Evolutionary conservation across 2,797 vertebrate genomes (phyloP).

Genomic region (Poeciliopsis gracilis): DNA sequence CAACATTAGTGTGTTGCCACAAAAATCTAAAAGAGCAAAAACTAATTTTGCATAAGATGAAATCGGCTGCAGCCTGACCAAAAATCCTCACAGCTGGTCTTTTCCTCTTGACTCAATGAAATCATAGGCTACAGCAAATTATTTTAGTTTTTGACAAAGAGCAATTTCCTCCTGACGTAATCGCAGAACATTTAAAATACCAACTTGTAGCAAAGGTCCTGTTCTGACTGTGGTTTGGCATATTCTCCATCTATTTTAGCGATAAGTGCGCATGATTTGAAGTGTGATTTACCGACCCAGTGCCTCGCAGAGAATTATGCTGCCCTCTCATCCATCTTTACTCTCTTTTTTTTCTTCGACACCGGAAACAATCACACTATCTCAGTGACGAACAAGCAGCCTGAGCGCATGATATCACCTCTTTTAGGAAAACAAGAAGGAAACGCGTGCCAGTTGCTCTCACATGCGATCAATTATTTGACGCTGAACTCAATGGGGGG

Average conservation of each 20-base stretch:
- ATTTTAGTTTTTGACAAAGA: slow-evolving; percentile 52
- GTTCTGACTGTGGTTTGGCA: slow-evolving; percentile 40
- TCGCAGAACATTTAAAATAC: slow-evolving; percentile 45
- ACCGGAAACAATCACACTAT: slow-evolving; percentile 83
- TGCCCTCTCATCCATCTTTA: slow-evolving; percentile 51
- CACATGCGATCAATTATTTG: slow-evolving; percentile 87
- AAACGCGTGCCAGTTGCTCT: slow-evolving; percentile 78
- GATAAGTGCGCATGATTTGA: slow-evolving; percentile 66
- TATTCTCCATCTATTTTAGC: slow-evolving; percentile 6
- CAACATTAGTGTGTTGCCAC: not conserved
- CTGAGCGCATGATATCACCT: slow-evolving; percentile 79
- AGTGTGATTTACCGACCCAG: slow-evolving; percentile 67
- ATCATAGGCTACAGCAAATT: slow-evolving; percentile 16
- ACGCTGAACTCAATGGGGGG: slow-evolving; percentile 55
- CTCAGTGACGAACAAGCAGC: slow-evolving; percentile 69
- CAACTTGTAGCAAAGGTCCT: slow-evolving; percentile 32
- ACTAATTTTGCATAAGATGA: not conserved
- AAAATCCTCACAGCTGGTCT: not conserved
- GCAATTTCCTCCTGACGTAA: slow-evolving; percentile 62
- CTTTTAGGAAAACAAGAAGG: slow-evolving; percentile 74
- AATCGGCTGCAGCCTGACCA: not conserved
- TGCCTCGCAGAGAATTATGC: slow-evolving; percentile 47
- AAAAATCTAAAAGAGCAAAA: not conserved
- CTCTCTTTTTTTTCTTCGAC: slow-evolving; percentile 32
- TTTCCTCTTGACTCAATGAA: slow-evolving; percentile 20